Evolutionary conservation across 2,113 vertebrate species (phyloP).

Genomic region (Prietella phreatophila): DNA sequence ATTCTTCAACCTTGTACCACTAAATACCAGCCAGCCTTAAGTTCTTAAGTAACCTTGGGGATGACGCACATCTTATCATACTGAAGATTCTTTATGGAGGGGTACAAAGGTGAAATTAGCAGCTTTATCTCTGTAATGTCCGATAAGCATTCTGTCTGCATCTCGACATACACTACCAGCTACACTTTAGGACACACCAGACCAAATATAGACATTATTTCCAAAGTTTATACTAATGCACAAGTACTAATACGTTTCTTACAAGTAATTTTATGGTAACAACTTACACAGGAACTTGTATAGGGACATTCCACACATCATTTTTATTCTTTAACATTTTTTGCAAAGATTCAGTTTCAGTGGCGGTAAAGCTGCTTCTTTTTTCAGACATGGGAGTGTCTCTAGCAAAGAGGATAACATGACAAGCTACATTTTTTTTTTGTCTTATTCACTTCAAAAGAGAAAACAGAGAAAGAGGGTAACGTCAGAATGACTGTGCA

Average conservation of each 20-base stretch:
- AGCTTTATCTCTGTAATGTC: conserved; percentile 14
- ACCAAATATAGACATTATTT: neutral
- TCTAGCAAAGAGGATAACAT: neutral
- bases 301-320: neutral
- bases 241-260: neutral
- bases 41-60: neutral
- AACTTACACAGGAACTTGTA: neutral
- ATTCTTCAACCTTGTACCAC: conserved; percentile 30
- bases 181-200: neutral
- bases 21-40: neutral
- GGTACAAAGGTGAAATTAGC: conserved; percentile 18
- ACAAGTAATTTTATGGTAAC: neutral
- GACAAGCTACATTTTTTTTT: neutral
- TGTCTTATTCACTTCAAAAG: neutral
- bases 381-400: neutral
- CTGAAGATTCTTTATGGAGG: conserved; percentile 1
- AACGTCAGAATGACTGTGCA: neutral
- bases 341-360: neutral
- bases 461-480: neutral
- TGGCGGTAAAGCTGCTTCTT: neutral
- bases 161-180: neutral
- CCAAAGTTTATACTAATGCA: neutral
- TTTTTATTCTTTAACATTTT: neutral
- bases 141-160: neutral
- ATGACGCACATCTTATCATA: neutral